Percentiles rank a stretch among this genome's conserved stretches.
Conservation (phyloP, 2,888 invertebrate species). For the Acrocyrtus sp. region DNA sequence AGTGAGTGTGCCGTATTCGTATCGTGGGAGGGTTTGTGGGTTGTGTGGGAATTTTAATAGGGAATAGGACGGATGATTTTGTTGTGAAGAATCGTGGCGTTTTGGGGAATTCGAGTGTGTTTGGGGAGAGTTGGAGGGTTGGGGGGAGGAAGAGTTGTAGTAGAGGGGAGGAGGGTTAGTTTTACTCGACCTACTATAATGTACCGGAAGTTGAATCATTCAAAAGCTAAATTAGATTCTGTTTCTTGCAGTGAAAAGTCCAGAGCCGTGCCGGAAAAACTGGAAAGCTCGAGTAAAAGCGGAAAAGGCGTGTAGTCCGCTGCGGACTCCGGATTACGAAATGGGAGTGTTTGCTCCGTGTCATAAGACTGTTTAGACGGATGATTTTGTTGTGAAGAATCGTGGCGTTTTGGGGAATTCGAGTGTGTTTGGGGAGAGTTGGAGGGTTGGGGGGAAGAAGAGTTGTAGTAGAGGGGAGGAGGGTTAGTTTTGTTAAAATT, state of each 20-base stretch:
- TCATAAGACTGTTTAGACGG: conserved; percentile 80
- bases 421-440: background rate
- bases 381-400: conserved; percentile 62
- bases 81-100: conserved; percentile 73
- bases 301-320: conserved; percentile 68
- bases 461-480: conserved; percentile 73
- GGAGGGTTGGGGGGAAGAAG: conserved; percentile 72
- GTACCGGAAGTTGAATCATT: too few species aligned
- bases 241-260: conserved; percentile 66
- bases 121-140: conserved; percentile 91
- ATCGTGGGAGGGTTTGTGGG: conserved; percentile 94
- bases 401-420: too few species aligned
- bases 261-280: conserved; percentile 61
- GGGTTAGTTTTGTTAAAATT: conserved; percentile 56
- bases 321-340: conserved; percentile 66
- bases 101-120: conserved; percentile 74
- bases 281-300: conserved; percentile 64
- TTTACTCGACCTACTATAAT: too few species aligned
- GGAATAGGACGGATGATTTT: conserved; percentile 75
- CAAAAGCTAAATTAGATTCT: too few species aligned
- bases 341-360: conserved; percentile 76
- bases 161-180: conserved; percentile 66
- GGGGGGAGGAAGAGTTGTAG: conserved; percentile 82
- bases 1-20: conserved; percentile 77
- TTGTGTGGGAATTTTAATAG: conserved; percentile 96